Evolutionary conservation across 2,888 invertebrate genomes (phyloP), one percentile per base, ranked within the genome.

Genomic region (Gymnocheta viridis): DNA sequence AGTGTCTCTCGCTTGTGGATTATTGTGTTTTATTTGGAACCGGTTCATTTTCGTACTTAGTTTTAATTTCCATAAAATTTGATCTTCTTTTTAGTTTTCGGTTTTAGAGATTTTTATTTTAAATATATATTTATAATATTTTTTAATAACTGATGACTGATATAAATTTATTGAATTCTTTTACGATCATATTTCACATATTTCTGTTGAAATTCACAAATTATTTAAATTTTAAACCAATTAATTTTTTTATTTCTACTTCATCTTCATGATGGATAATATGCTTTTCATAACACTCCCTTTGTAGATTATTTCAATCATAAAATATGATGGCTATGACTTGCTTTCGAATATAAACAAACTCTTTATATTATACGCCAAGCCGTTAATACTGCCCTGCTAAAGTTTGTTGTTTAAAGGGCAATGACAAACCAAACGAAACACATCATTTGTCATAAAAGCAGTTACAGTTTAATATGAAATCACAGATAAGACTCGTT

Each of bases 391-490:
- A 77, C 19, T 73, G 72, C 82, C 56, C 54, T 56, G 49, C 14
- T 56, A 58, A 78, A 74, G 54, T 73, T 14, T 35, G 29, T 32
- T 38, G 49, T 69, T 60, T 64, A 6, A 73, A 82, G 60, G 51
- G 69, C 82, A 69, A 70, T 70, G 62, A 49, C 66, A 77, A 72
- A 72, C 32, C 32, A 54, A 44, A 22, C 3, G 56, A 60, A 67
- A 67, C 58, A 77, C 44, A 66, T 78, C 81, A 84, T 84, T 81
- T 84, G 84, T 81, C 77, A 84, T 79, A 54, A 32, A 82, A 22
- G 41, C 4, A 38, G 14, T 4, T 41, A 56, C 12, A 29, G 3
- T 29, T 29, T 10, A 29, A 58, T 22, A 3, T 19, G 29, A 72
- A 72, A 58, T 44, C 27, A 56, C 14, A 32, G 47, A 72, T 58